Evolutionary conservation across 2,113 vertebrate species (phyloP).

Genomic region (Terrapene triunguis): DNA sequence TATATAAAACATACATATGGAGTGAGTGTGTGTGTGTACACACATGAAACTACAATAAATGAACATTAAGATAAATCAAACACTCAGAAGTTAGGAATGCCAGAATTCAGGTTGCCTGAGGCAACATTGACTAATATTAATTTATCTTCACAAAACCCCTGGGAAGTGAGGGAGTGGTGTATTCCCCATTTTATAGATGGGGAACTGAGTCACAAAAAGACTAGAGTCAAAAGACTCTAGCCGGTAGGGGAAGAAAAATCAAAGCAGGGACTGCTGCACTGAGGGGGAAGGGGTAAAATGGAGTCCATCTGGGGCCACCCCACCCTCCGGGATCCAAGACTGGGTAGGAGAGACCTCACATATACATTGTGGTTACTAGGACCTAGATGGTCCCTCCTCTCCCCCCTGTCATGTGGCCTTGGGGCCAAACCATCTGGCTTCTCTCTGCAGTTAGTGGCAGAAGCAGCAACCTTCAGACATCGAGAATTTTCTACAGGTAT

Average conservation of each 20-base stretch:
- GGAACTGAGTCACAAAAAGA: neutral
- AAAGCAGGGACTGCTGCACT: no score
- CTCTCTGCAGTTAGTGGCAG: neutral
- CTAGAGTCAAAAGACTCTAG: no score
- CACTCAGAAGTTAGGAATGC: neutral
- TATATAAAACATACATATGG: neutral
- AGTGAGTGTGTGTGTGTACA: rapidly evolving
- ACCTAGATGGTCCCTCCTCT: no score
- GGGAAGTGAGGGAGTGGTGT: neutral
- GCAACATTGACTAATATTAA: neutral
- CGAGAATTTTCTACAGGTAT: neutral
- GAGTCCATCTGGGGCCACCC: no score
- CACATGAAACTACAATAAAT: neutral
- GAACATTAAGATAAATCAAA: rapidly evolving
- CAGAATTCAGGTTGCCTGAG: rapidly evolving
- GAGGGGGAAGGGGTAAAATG: no score
- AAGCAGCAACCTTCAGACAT: neutral
- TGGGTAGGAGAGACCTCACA: no score
- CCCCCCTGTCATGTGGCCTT: neutral
- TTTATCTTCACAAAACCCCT: neutral
- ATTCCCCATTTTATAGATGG: neutral
- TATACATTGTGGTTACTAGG: no score
- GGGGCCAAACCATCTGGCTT: neutral
- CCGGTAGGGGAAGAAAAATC: no score
- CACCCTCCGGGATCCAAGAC: no score